Conservation (phyloP, 1,140 invertebrate genomes). For the Brachionus rubens region DNA sequence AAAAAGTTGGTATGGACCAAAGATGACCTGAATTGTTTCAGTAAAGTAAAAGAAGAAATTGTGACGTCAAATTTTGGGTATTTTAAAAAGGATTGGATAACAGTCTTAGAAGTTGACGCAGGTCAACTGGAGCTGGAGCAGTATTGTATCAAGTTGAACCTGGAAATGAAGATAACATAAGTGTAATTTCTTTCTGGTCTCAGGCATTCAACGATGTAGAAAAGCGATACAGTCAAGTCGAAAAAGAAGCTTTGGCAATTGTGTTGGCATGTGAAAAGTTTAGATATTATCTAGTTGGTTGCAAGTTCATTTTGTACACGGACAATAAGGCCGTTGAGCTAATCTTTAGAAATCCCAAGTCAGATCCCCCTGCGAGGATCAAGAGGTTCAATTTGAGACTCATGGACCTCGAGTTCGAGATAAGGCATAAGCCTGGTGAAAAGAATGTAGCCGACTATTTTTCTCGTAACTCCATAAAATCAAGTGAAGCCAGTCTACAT, state of each 20-base stretch:
- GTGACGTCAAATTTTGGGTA: too few species aligned
- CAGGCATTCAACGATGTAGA: conserved; percentile 47
- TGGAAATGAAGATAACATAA: conserved; percentile 42
- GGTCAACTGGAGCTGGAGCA: conserved; percentile 58
- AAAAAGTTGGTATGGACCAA: too few species aligned
- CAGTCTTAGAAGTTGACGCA: conserved; percentile 48
- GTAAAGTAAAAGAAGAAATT: too few species aligned
- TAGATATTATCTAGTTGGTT: not conserved
- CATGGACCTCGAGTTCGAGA: too few species aligned
- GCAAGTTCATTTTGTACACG: not conserved
- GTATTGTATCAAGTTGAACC: conserved; percentile 57
- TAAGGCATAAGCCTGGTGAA: too few species aligned
- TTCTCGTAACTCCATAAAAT: too few species aligned
- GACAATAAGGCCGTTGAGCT: conserved; percentile 9
- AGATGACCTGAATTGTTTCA: too few species aligned
- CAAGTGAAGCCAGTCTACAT: too few species aligned
- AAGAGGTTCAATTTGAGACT: too few species aligned
- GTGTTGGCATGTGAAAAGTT: not conserved
- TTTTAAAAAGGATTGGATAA: not conserved
- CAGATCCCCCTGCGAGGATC: not conserved
- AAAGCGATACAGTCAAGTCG: conserved; percentile 50
- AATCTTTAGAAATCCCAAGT: not conserved
- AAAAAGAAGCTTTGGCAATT: conserved; percentile 50
- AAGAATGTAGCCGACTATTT: too few species aligned
- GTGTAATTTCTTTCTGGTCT: conserved; percentile 51